phyloP scores from a whole-genome alignment of 2,888 invertebrate species.

The Melangyna quadrimaculata region DNA sequence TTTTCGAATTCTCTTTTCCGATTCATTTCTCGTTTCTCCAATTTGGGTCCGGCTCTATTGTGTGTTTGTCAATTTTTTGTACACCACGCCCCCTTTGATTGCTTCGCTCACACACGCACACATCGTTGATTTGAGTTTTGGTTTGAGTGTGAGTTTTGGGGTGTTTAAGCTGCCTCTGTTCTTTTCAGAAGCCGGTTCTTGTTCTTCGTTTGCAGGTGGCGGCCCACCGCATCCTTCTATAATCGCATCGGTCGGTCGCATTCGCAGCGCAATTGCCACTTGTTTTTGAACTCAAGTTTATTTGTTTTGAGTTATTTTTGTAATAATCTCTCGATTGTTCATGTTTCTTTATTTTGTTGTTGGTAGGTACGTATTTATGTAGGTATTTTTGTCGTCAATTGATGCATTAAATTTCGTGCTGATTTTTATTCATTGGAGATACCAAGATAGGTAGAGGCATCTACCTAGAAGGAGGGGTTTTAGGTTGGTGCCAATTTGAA shows the following conservation, averaged over 20 bases:
- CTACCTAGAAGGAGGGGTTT: neutral
- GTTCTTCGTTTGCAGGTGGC: conserved; percentile 66
- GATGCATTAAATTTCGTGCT: neutral
- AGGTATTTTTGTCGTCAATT: neutral
- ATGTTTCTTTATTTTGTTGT: conserved; percentile 38
- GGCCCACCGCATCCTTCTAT: conserved; percentile 44
- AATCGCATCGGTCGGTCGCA: conserved; percentile 15
- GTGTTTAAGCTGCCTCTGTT: conserved; percentile 57
- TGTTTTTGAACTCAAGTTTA: conserved; percentile 57
- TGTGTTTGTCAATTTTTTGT: conserved; percentile 63
- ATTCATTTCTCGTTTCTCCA: conserved; percentile 66
- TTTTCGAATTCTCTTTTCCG: conserved; percentile 68
- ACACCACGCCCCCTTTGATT: conserved; percentile 71
- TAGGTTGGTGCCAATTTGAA: neutral
- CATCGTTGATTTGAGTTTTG: neutral
- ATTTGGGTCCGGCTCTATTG: conserved; percentile 60
- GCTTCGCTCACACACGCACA: conserved; percentile 34
- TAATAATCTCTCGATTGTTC: conserved; percentile 62
- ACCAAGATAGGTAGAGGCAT: neutral
- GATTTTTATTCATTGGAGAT: neutral
- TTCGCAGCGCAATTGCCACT: conserved; percentile 49
- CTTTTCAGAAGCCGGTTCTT: conserved; percentile 67
- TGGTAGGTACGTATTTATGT: neutral
- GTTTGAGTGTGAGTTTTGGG: conserved; percentile 45
- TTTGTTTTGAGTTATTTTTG: conserved; percentile 67